Conservation (phyloP, 2,113 vertebrate species). For the Mus spicilegus region DNA sequence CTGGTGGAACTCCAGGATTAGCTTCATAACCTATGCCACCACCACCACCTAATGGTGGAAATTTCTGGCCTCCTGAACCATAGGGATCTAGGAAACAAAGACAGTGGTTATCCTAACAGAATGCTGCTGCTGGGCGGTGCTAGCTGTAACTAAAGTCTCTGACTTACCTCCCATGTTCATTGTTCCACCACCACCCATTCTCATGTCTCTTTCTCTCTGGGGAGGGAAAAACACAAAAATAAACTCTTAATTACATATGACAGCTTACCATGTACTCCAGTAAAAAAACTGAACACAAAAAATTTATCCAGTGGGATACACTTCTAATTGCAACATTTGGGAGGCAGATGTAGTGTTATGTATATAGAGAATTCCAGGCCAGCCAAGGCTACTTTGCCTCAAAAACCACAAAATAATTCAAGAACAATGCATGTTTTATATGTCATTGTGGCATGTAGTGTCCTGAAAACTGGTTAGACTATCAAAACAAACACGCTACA, state of each 20-base stretch:
- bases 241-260: background rate
- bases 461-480: background rate
- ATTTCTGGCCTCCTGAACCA: conserved; percentile 94
- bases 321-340: background rate
- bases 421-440: background rate
- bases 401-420: background rate
- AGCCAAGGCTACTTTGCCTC: background rate
- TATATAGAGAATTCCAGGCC: background rate
- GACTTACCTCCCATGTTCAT: conserved; percentile 95
- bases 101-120: conserved; percentile 76
- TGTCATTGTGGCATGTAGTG: background rate
- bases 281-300: background rate
- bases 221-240: conserved; percentile 12
- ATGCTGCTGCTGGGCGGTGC: background rate
- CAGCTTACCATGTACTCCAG: background rate
- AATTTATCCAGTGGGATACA: too few relatives aligned
- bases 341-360: background rate
- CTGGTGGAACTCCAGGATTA: conserved; percentile 93
- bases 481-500: background rate
- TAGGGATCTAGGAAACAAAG: conserved; percentile 92
- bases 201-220: conserved; percentile 97
- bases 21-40: conserved; percentile 95
- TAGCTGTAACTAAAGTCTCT: conserved; percentile 9
- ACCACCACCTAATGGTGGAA: conserved; percentile 91
- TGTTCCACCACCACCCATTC: conserved; percentile 92